Conservation (phyloP, 1,140 invertebrate species). For the Heliconius himera region DNA sequence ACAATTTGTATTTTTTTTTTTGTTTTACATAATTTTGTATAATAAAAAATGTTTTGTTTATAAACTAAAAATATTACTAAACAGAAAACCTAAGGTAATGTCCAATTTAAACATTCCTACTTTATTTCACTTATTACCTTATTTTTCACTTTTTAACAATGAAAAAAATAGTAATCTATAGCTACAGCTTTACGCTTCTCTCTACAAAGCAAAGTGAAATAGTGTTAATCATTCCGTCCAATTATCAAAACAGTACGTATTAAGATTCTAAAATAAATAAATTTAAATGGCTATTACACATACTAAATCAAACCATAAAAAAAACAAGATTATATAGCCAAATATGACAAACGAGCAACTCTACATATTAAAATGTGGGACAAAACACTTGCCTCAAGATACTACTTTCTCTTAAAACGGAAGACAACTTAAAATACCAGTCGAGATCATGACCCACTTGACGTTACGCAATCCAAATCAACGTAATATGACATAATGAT, state of each 20-base stretch:
- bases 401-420: slow-evolving; percentile 39
- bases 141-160: neutral
- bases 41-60: too few relatives aligned
- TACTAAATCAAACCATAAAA: neutral
- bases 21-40: neutral
- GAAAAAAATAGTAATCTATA: too few relatives aligned
- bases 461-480: slow-evolving; percentile 34
- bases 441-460: slow-evolving; percentile 40
- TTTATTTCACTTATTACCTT: neutral
- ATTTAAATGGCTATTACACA: neutral
- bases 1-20: neutral
- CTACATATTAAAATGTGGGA: slow-evolving; percentile 1
- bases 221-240: too few relatives aligned
- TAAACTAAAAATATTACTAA: too few relatives aligned
- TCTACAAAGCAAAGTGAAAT: too few relatives aligned
- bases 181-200: too few relatives aligned
- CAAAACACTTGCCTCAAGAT: neutral
- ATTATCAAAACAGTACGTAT: too few relatives aligned
- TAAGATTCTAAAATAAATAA: too few relatives aligned
- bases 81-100: too few relatives aligned
- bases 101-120: neutral
- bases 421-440: slow-evolving; percentile 33
- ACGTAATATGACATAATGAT: slow-evolving; percentile 37
- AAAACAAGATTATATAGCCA: neutral
- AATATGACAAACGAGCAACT: neutral